Conservation (phyloP, 2,888 invertebrate genomes). For the Pediacus dermestoides region DNA sequence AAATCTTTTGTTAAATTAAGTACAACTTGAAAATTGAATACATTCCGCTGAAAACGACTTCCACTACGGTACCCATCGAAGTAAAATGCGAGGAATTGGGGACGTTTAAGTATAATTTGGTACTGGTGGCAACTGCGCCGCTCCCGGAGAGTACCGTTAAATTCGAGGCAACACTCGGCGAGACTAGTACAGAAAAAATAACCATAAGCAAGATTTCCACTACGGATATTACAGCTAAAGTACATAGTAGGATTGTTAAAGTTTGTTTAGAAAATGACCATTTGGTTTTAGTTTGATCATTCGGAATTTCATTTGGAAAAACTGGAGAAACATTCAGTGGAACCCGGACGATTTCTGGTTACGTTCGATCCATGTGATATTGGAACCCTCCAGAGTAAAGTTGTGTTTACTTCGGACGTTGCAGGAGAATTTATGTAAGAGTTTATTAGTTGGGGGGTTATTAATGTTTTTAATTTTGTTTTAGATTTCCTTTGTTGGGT, state of each 20-base stretch:
- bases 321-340: slow-evolving; percentile 16
- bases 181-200: slow-evolving; percentile 24
- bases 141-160: slow-evolving; percentile 31
- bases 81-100: slow-evolving; percentile 51
- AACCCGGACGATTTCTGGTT: slow-evolving; percentile 29
- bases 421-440: slow-evolving; percentile 43
- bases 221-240: slow-evolving; percentile 31
- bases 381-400: slow-evolving; percentile 33
- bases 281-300: slow-evolving; percentile 31
- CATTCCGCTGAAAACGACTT: slow-evolving; percentile 29
- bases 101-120: slow-evolving; percentile 54
- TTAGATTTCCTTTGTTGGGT: slow-evolving; percentile 49
- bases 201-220: slow-evolving; percentile 32
- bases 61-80: slow-evolving; percentile 34
- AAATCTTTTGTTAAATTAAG: slow-evolving; percentile 18
- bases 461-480: slow-evolving; percentile 14
- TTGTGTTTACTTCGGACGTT: slow-evolving; percentile 33
- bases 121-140: slow-evolving; percentile 33
- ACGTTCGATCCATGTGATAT: slow-evolving; percentile 39
- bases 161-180: slow-evolving; percentile 37
- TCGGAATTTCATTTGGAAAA: slow-evolving; percentile 29
- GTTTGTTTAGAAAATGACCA: slow-evolving; percentile 6
- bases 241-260: slow-evolving; percentile 21
- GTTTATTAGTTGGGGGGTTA: slow-evolving; percentile 7
- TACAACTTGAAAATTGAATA: slow-evolving; percentile 33